Evolutionary conservation across 2,113 vertebrate genomes (phyloP), one percentile per base, ranked within the genome.

Genomic region (Odontophorus gujanensis): DNA sequence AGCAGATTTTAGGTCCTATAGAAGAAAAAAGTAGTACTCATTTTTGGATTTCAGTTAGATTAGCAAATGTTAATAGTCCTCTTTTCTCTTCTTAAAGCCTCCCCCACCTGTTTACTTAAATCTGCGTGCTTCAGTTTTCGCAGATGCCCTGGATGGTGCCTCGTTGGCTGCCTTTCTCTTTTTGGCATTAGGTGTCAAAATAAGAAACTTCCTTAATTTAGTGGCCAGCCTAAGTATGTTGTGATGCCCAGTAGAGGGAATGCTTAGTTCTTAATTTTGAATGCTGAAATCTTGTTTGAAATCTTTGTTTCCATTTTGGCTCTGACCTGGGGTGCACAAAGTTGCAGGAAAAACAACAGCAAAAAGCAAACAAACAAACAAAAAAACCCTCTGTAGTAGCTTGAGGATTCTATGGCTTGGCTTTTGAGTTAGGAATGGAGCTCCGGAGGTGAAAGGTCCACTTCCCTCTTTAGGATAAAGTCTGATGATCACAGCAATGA

Each of bases 41-140:
- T 85, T 81, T 95, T 67, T 78, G 8, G 8, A 63, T 94, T 96
- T 79, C 73, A 85, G 32, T 89, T 88, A 89, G 65, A 86, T 89
- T 79, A 87, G 16, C 24, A 93, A 89, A 84, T 71, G 25, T 42
- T 85, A 96, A 81, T 86, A 36, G 19, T 51, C 72, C 48, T 25
- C n/a, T 77, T 78, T 34, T 78, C 19, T 71, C 18, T 19, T 82
- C 12, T 75, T 86, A 28, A 53, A 81, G 18, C 19, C 17, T 38
- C 34, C 11, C 6, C 22, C 24, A 61, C 65, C 58, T 71, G 30
- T n/a, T 17, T 40, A 30, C 57, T 86, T 66, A 73, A 86, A 84
- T 83, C 50, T 22, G 1, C 32, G 43, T 40, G 36, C 53, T 57
- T 9, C 38, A 22, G 55, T 92, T 93, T 62, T 85, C 43, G 66